Base-by-base conservation (phyloP, 2,888 invertebrate species). In the Microctonus hyperodae region DNA sequence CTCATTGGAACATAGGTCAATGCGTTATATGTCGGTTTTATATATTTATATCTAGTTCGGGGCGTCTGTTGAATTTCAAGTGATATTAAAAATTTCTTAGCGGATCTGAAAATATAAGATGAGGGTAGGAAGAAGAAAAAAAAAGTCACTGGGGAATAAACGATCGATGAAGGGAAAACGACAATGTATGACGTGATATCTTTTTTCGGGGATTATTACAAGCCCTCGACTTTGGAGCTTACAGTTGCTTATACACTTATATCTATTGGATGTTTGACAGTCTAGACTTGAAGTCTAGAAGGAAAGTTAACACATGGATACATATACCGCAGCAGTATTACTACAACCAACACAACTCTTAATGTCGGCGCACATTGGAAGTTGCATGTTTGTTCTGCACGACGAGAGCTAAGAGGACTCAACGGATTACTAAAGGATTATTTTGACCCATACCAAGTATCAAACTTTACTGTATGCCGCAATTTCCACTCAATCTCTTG, bases 341-440 rank as follows among this genome's bases (percentile, higher is more conserved):
- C 37, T 16, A 37, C 37, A 6, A 57, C 35, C 22, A 7, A 33
- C 20, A 20, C 9, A 10, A 2, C 35, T 22, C 10, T 16, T 44
- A 16, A 44, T 44, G 44, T 44, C 44, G 44, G 44, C 44, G 44
- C 44, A 44, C 44, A 44, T 44, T 44, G 44, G 16, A 44, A 44
- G 44, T 44, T 44, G 44, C 62, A 11, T 37, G 53, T 55, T 44
- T 63, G 63, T 55, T 63, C 63, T 31, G 33, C 53, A 25, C 20
- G 37, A 40, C 16, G 44, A 48, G 55, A 40, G 55, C 28, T 55
- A 53, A 40, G 55, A 55, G 20, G 28, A 28, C 28, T 25, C 44
- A 55, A 40, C 37, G 40, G 63, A 63, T 63, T 63, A 55, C 44
- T 16, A 44, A 44, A 44, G 44, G 44, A 44, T 44, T 44, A 44